Conservation (phyloP, 2,888 invertebrate genomes). For the Gerris lacustris region DNA sequence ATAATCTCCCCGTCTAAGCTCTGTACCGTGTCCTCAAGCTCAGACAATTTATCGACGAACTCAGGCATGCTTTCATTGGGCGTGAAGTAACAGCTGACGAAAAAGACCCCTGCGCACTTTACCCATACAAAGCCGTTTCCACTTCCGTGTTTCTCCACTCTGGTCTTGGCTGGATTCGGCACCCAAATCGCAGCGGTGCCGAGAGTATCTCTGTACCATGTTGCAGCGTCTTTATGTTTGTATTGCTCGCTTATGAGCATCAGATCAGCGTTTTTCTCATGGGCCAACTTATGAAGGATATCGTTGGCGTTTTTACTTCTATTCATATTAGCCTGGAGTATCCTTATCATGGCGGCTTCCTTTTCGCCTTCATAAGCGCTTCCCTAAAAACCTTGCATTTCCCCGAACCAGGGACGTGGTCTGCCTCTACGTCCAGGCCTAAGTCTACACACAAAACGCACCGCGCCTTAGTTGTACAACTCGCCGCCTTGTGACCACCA, state of each 20-base stretch:
- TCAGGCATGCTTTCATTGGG: slow-evolving; percentile 20
- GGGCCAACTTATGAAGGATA: slow-evolving; percentile 19
- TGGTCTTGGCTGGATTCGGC: background rate
- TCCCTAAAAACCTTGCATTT: too few species aligned
- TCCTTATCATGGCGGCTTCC: too few species aligned
- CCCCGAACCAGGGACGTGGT: too few species aligned
- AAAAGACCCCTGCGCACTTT: slow-evolving; percentile 14
- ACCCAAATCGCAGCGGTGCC: slow-evolving; percentile 27
- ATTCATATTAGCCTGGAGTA: too few species aligned
- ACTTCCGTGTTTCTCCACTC: slow-evolving; percentile 14
- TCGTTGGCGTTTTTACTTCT: slow-evolving; percentile 23
- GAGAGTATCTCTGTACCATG: slow-evolving; percentile 21
- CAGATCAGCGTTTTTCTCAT: slow-evolving; percentile 19
- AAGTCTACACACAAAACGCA: too few species aligned
- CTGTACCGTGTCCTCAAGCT: slow-evolving; percentile 11
- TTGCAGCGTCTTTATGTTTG: slow-evolving; percentile 5
- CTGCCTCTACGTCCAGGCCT: too few species aligned
- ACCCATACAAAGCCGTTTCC: slow-evolving; percentile 23
- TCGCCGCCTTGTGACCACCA: too few species aligned
- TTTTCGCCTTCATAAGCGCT: too few species aligned
- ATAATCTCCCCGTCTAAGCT: background rate
- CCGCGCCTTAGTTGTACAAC: too few species aligned
- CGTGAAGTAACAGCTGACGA: slow-evolving; percentile 20
- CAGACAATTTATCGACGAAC: slow-evolving; percentile 11
- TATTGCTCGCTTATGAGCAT: slow-evolving; percentile 27